Percentiles rank a stretch among this genome's conserved stretches.
Evolutionary conservation across 2,797 vertebrate genomes (phyloP).

Genomic region (Eulemur mongoz): DNA sequence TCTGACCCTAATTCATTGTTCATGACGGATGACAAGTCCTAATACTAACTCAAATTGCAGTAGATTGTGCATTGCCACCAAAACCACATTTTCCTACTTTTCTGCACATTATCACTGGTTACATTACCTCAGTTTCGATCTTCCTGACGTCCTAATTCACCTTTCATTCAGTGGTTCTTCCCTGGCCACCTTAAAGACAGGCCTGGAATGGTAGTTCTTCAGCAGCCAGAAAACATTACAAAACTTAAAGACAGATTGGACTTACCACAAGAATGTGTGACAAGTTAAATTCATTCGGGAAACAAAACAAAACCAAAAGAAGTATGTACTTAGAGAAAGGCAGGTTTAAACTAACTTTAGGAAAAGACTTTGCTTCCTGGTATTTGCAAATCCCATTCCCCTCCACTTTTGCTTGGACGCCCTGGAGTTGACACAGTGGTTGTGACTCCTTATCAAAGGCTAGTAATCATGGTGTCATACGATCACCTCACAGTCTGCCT

Average conservation of each 20-base stretch:
- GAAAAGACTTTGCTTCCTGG: not conserved
- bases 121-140: too few relatives aligned
- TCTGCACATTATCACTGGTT: not conserved
- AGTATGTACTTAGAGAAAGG: not conserved
- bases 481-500: not conserved
- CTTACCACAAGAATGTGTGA: not conserved
- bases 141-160: too few relatives aligned
- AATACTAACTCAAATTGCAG: not conserved
- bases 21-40: not conserved
- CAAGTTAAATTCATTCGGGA: not conserved
- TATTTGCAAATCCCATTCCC: not conserved
- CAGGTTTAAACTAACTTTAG: not conserved
- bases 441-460: slow-evolving; percentile 33
- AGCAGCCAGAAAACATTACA: not conserved
- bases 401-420: not conserved
- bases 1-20: not conserved
- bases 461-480: slow-evolving; percentile 57
- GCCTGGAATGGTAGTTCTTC: not conserved
- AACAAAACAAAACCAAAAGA: not conserved
- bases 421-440: slow-evolving; percentile 40
- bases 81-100: not conserved
- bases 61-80: not conserved
- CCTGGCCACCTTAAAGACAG: not conserved
- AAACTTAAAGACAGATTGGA: not conserved
- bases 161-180: not conserved